Conservation (phyloP, 2,113 vertebrate genomes). For the Entelurus aequoreus region DNA sequence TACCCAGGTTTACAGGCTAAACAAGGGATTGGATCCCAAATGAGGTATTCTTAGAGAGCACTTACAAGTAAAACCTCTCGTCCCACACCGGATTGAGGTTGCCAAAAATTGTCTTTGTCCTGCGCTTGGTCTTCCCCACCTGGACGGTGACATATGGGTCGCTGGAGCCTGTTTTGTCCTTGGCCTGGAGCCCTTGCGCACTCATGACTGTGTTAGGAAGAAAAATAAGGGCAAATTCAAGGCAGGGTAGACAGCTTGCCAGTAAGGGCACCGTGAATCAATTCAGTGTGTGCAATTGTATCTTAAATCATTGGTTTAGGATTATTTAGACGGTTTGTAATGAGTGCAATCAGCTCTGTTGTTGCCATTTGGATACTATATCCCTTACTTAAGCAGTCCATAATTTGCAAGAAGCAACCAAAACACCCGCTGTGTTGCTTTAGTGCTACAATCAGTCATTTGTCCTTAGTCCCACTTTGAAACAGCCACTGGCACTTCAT, state of each 20-base stretch:
- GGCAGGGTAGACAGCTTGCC: too few species aligned
- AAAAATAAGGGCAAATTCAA: not conserved
- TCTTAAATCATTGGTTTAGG: too few species aligned
- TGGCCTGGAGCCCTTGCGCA: slow-evolving; percentile 95
- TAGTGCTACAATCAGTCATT: not conserved
- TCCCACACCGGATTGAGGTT: slow-evolving; percentile 98
- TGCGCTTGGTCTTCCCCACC: slow-evolving; percentile 93
- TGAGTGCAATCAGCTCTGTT: too few species aligned
- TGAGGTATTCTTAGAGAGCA: slow-evolving; percentile 30
- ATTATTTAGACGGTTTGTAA: too few species aligned
- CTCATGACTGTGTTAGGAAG: slow-evolving; percentile 80
- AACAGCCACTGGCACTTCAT: not conserved
- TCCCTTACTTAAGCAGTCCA: too few species aligned
- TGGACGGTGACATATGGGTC: slow-evolving; percentile 98
- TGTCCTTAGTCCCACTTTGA: not conserved
- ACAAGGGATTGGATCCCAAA: slow-evolving; percentile 4
- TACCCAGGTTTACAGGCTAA: slow-evolving; percentile 9
- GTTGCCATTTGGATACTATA: too few species aligned
- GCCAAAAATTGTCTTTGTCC: slow-evolving; percentile 97
- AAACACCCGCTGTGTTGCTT: too few species aligned
- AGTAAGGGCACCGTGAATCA: too few species aligned
- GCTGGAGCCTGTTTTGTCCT: slow-evolving; percentile 97
- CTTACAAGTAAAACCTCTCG: slow-evolving; percentile 95
- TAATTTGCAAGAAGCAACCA: too few species aligned
- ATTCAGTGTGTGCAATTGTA: too few species aligned